Conservation (phyloP, 1,140 invertebrate genomes). For the Bombus cullumanus region DNA sequence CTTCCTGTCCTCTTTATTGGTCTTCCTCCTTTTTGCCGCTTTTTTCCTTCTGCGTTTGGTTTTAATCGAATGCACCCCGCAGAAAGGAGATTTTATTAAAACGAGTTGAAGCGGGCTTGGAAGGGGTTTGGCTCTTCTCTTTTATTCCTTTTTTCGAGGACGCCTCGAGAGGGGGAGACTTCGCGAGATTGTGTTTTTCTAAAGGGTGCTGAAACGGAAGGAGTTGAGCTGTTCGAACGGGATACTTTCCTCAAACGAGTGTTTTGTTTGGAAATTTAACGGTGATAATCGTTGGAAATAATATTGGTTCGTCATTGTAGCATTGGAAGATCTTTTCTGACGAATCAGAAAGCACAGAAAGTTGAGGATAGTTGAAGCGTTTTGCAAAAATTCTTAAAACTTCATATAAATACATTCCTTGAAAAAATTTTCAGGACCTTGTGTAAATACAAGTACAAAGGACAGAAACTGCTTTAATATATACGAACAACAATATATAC, state of each 20-base stretch:
- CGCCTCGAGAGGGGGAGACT: neutral
- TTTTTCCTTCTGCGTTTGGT: conserved; percentile 13
- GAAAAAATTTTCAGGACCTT: neutral
- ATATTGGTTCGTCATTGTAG: neutral
- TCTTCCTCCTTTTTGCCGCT: neutral
- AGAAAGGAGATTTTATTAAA: conserved; percentile 46
- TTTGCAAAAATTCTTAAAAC: neutral
- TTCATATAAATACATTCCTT: neutral
- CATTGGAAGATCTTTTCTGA: neutral
- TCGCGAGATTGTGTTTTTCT: neutral
- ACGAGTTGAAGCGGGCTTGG: neutral
- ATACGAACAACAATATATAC: too few species aligned
- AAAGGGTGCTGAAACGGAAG: neutral
- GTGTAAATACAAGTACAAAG: too few species aligned
- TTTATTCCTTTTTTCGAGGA: neutral
- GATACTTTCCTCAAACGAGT: neutral
- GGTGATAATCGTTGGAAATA: neutral
- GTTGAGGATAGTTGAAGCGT: neutral
- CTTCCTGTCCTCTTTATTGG: neutral
- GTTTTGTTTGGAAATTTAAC: neutral
- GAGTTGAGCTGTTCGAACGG: neutral
- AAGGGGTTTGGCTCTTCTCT: neutral
- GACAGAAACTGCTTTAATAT: too few species aligned
- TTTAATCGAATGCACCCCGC: conserved; percentile 45
- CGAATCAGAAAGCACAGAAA: neutral